Evolutionary conservation across 2,113 vertebrate genomes (phyloP).

Genomic region (Archocentrus centrarchus): DNA sequence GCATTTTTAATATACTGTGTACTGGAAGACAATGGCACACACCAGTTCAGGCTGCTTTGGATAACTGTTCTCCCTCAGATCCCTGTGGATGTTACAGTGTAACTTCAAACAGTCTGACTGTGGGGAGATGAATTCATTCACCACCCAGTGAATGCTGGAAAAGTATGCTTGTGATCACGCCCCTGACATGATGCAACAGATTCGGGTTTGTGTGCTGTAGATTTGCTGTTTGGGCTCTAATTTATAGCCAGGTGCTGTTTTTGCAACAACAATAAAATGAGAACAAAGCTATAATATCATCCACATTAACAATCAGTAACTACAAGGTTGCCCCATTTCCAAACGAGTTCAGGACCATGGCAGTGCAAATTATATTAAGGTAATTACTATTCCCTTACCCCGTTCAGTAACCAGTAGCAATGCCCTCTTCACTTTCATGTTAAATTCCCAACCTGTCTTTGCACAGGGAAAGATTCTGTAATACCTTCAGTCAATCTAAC

Average conservation of each 20-base stretch:
- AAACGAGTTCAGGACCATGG: not conserved
- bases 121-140: not conserved
- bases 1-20: conserved; percentile 3
- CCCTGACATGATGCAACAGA: not conserved
- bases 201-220: rapidly evolving
- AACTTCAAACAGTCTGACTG: not conserved
- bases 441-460: conserved; percentile 11
- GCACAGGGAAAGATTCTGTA: not conserved
- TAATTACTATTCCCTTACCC: not conserved
- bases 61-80: not conserved
- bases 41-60: not conserved
- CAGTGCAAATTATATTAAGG: not conserved
- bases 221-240: not conserved
- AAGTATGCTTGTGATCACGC: not conserved
- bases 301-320: not conserved
- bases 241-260: not conserved
- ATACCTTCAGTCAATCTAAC: not conserved
- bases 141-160: not conserved
- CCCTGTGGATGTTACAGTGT: not conserved
- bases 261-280: not conserved
- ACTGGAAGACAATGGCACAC: not conserved
- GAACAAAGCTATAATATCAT: not conserved
- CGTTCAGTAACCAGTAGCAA: not conserved
- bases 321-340: not conserved
- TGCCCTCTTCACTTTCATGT: not conserved